These are phyloP conservation scores for Euphonia xanthogaster DNA, from an alignment of 2,797 vertebrate genomes.

Conservation along the genomic window DNA sequence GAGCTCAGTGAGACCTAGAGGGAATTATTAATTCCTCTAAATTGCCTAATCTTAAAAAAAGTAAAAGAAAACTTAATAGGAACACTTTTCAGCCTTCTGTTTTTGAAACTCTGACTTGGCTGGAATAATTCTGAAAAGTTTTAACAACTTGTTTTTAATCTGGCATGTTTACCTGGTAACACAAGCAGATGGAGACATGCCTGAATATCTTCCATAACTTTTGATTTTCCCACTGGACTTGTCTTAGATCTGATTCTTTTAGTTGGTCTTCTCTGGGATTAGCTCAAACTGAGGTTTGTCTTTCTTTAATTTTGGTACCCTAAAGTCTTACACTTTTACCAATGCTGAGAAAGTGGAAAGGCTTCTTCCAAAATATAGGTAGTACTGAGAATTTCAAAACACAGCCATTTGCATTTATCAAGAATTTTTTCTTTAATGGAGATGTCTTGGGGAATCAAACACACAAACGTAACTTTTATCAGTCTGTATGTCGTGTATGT, in stretches of 20 bases:
- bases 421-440: not conserved
- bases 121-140: not conserved
- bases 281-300: not conserved
- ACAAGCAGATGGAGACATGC: not conserved
- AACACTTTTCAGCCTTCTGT: not conserved
- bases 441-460: not conserved
- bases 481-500: rapidly evolving
- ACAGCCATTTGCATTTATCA: not conserved
- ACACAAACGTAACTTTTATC: not conserved
- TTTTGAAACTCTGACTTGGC: not conserved
- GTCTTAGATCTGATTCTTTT: not conserved
- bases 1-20: not conserved
- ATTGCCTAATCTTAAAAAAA: not conserved
- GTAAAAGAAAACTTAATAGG: not conserved
- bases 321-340: not conserved
- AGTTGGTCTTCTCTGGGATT: not conserved
- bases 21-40: not conserved
- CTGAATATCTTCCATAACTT: not conserved
- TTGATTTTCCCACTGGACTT: not conserved
- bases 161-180: not conserved
- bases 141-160: not conserved
- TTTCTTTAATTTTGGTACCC: not conserved
- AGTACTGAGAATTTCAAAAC: not conserved
- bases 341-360: not conserved
- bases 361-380: not conserved